Base-by-base conservation (phyloP, 2,888 invertebrate genomes). In the Falcaria lacertinaria region DNA sequence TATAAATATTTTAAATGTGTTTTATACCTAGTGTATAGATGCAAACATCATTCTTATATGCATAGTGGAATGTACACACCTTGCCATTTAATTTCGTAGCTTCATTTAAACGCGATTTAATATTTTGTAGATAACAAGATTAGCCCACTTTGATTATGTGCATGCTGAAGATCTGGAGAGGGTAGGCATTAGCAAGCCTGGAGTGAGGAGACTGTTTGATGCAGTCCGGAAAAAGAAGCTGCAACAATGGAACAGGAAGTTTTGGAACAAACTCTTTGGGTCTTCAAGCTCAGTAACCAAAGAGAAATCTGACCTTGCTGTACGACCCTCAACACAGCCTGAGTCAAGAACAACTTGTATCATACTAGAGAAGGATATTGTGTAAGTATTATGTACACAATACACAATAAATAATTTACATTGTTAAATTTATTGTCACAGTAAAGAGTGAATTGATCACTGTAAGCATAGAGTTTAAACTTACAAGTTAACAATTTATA, bases 91-190 rank as follows among this genome's bases (percentile, higher is more conserved):
- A 11, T 11, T 28, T 11, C n/a, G n/a, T n/a, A n/a, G 2, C 11
- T 28, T 11, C 11, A 2, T 2, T 3, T 28, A 38, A 43, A 43
- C 19, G 32, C 1, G 34, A 33, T 19, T 39, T 19, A 7, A 41
- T 15, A 11, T 32, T 84, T 80, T 52, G 22, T 91, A 96, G 92
- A 93, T 98, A 45, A 97, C 98, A 28, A 91, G 97, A 48, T 82
- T 98, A 64, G 94, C 97, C 41, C 99, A 99, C 85, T 99, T 99
- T 78, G 98, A 98, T 66, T 97, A 96, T 91, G 98, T 99, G n/a
- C 96, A 96, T 67, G 90, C 95, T 0, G 97, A 98, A 59, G 98
- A 99, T 83, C 90, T 99, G 69, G 98, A 98, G 72, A 95, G 96
- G 69, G 95, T 98, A 70, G 98, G 98, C 1, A 92, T 99, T 71